Evolutionary conservation across 2,797 vertebrate genomes (phyloP).

Genomic region (Hyperoplus lanceolatus): DNA sequence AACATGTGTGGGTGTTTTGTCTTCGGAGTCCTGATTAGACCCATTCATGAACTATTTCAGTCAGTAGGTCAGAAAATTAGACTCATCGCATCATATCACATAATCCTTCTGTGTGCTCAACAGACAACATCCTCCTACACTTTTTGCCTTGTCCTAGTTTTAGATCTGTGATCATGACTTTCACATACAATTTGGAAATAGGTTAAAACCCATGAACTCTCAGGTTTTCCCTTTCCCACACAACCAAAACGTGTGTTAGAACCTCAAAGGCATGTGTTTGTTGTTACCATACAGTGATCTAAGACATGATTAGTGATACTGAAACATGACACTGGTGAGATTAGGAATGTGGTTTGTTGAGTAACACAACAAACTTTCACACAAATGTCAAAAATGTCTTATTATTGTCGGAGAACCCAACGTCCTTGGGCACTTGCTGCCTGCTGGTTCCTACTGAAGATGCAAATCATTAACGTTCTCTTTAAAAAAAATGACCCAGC

Average conservation of each 20-base stretch:
- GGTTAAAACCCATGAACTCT: neutral
- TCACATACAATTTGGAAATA: slow-evolving; percentile 14
- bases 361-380: neutral
- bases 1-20: slow-evolving; percentile 5
- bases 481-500: too few species aligned
- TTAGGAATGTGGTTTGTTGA: neutral
- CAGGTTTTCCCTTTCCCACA: neutral
- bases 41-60: neutral
- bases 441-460: too few species aligned
- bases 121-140: neutral
- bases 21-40: neutral
- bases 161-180: neutral
- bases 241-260: neutral
- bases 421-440: too few species aligned
- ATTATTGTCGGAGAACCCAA: too few species aligned
- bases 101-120: neutral
- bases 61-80: neutral
- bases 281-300: neutral
- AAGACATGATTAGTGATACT: neutral
- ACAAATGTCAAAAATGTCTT: too few species aligned
- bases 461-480: too few species aligned
- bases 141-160: neutral
- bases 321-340: neutral
- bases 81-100: neutral
- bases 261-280: neutral